Base-by-base conservation (phyloP, 2,888 invertebrate genomes). In the Gymnosoma rotundatum region DNA sequence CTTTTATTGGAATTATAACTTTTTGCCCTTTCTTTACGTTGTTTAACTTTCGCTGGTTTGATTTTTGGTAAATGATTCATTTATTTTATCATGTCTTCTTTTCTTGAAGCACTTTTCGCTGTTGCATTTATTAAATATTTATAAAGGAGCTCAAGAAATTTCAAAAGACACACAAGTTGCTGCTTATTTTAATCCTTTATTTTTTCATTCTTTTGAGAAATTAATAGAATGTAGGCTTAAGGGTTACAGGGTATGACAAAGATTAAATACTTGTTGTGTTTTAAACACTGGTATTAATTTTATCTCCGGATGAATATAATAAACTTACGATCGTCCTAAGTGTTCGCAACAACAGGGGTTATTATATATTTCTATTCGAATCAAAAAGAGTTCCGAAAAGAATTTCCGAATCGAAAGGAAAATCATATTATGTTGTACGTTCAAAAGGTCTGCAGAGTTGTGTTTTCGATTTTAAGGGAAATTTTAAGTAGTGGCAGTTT, bases 41-140 rank as follows among this genome's bases (percentile, higher is more conserved):
- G 36, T 73, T 79, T 60, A 67, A 58, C 79, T 60, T 60, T 83
- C 18, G 36, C n/a, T 75, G 64, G 74, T 67, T 66, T 52, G 38
- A 45, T 75, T 81, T 67, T 61, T 75, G 69, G 42, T 78, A 74
- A 84, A 84, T 84, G 81, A 74, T 78, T 78, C 52, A 78, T 78
- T 78, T 20, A 50, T 72, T 60, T 72, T 56, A 20, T 73, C 73
- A 45, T 58, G 72, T 73, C 20, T 60, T 66, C 36, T 64, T 60
- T 42, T 52, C 48, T 56, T 38, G 64, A 60, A 66, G 21, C 25
- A 56, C 52, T 74, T 74, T 74, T 64, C 60, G 38, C 74, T 78
- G 78, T 78, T 81, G 73, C 70, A 84, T 64, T 73, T 73, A 73
- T 84, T 78, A 78, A 69, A 78, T 78, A 78, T 78, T 78, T 70